Evolutionary conservation across 2,113 vertebrate species (phyloP), one percentile per base, ranked within the genome.

Genomic region (Neolamprologus modestus): DNA sequence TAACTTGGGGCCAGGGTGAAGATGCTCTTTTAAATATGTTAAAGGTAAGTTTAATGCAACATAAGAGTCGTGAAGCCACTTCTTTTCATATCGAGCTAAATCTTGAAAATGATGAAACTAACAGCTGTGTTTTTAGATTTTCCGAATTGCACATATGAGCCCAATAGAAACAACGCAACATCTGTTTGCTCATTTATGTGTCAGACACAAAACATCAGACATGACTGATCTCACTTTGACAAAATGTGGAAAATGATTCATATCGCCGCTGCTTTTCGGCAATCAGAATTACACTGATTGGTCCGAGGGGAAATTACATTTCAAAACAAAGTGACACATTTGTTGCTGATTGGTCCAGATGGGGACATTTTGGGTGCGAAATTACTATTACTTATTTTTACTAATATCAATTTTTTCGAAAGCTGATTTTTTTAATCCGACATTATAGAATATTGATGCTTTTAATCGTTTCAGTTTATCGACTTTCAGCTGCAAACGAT

Each of bases 181-280:
- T 94, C 93, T 93, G 94, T 87, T 91, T 88, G 87, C 89, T 93
- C 92, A 76, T 95, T 93, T 92, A 84, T 17, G 79, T 90, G 91
- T 93, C 86, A 82, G 85, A 91, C 89, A 52, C 68, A 81, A 82
- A 91, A 81, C 91, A 92, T 93, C 87, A 87, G 87, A 80, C 76
- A 71, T 89, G 89, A 93, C 84, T 87, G 91, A 93, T 93, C 78
- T 86, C 78, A 84, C 90, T 89, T 82, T 79, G 84, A 90, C 90
- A 21, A 89, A 93, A 94, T 82, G 86, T 87, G 85, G 89, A 89
- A 80, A 90, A 84, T 83, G 87, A 92, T 84, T 82, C 91, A 83
- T 89, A 87, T 89, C 88, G 5, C 82, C 80, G 8, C 40, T 16
- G 61, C 86, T 84, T 83, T 55, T 85, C 45, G 79, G 83, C 85